Conservation (phyloP, 2,797 vertebrate species). For the Lepilemur septentrionalis region DNA sequence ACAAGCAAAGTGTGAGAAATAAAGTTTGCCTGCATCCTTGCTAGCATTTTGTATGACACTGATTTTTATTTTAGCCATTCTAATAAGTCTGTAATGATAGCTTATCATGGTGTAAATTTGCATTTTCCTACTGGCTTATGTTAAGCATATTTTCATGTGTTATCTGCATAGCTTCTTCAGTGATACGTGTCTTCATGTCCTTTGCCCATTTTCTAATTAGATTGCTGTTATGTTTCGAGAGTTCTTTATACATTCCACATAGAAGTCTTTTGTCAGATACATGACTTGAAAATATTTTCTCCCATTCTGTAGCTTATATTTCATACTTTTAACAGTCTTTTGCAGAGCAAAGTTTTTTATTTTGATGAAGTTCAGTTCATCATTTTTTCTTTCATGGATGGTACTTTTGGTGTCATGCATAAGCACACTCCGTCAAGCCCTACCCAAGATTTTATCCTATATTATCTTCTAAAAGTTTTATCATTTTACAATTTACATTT, state of each 20-base stretch:
- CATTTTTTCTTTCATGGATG: not conserved
- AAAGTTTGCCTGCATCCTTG: not conserved
- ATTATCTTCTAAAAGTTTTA: not conserved
- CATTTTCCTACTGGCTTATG: not conserved
- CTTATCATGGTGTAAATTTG: not conserved
- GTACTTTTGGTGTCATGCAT: not conserved
- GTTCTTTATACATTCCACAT: not conserved
- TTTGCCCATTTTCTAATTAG: not conserved
- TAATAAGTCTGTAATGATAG: not conserved
- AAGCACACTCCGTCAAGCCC: not conserved
- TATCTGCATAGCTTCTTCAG: not conserved
- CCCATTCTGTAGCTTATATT: not conserved
- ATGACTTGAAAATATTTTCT: not conserved
- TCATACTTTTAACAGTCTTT: not conserved
- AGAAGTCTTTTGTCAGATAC: not conserved
- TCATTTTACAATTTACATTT: not conserved
- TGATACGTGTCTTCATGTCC: not conserved
- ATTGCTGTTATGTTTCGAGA: not conserved
- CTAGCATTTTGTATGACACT: not conserved
- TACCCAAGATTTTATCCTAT: not conserved
- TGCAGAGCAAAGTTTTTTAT: not conserved
- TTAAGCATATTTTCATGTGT: not conserved
- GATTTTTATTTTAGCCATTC: not conserved
- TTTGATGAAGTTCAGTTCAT: not conserved
- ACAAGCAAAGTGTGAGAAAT: not conserved